Conservation (phyloP, 2,113 vertebrate species). For the Argyrosomus japonicus region DNA sequence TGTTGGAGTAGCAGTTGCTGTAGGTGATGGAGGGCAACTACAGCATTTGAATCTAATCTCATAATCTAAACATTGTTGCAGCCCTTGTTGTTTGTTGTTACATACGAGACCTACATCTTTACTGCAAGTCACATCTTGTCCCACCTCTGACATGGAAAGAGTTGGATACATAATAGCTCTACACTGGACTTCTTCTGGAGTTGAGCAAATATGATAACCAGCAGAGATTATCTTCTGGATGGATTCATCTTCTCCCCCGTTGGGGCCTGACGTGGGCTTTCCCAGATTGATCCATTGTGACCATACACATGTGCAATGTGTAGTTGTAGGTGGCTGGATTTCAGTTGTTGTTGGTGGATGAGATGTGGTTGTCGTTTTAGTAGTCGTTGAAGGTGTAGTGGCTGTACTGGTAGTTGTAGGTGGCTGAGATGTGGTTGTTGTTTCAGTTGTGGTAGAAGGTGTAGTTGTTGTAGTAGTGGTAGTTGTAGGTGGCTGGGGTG, state of each 20-base stretch:
- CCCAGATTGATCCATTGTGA: too few relatives aligned
- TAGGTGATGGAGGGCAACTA: neutral
- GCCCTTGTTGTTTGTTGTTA: conserved; percentile 72
- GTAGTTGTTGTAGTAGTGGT: neutral
- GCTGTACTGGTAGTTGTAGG: too few relatives aligned
- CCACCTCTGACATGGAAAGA: conserved; percentile 23
- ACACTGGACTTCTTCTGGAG: conserved; percentile 45
- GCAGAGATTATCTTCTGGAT: conserved; percentile 32
- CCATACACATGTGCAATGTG: too few relatives aligned
- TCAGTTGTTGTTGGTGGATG: too few relatives aligned
- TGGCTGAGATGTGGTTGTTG: neutral
- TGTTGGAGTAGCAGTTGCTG: too few relatives aligned
- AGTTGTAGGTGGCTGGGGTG: too few relatives aligned
- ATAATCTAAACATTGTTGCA: conserved; percentile 71
- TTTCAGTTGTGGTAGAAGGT: neutral
- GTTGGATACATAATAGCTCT: conserved; percentile 47
- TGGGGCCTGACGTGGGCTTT: too few relatives aligned
- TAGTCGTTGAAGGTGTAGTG: too few relatives aligned
- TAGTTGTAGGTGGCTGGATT: too few relatives aligned
- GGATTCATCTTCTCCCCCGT: too few relatives aligned
- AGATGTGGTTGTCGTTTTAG: too few relatives aligned
- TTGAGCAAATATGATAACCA: conserved; percentile 17
- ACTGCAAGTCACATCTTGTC: conserved; percentile 64
- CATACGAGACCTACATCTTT: conserved; percentile 64
- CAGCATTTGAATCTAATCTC: conserved; percentile 70